phyloP scores from a whole-genome alignment of 2,113 vertebrate species.

The Elgaria multicarinata region DNA sequence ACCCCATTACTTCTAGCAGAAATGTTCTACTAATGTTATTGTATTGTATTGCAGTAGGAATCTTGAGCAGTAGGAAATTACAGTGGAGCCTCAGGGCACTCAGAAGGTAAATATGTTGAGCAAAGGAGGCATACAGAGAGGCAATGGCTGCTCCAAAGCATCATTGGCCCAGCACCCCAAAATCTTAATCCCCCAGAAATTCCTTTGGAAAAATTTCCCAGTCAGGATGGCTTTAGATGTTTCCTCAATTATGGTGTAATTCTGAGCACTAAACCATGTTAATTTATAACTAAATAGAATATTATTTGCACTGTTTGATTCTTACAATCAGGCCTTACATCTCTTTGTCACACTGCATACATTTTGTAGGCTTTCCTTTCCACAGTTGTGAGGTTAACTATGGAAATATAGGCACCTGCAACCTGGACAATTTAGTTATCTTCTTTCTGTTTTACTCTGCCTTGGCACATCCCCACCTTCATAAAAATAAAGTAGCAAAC shows the following conservation, averaged over 20 bases:
- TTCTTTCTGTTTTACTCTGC: too few relatives aligned
- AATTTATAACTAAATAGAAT: not conserved
- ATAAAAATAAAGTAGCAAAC: too few relatives aligned
- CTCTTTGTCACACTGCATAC: not conserved
- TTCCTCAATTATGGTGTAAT: not conserved
- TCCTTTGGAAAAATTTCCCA: not conserved
- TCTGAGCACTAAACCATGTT: not conserved
- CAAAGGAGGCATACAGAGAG: not conserved
- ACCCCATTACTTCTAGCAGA: too few relatives aligned
- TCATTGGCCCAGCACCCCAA: too few relatives aligned
- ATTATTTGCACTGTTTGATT: not conserved
- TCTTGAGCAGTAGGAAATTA: not conserved
- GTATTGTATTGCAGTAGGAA: not conserved
- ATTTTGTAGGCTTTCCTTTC: not conserved
- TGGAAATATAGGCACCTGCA: too few relatives aligned
- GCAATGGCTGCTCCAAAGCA: not conserved
- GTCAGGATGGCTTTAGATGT: not conserved
- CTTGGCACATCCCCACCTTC: too few relatives aligned
- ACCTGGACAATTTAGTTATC: too few relatives aligned
- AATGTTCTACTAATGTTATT: not conserved
- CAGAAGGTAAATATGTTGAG: too few relatives aligned
- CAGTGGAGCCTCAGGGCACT: not conserved
- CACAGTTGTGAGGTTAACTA: too few relatives aligned
- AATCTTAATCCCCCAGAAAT: too few relatives aligned
- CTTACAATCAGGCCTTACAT: not conserved